These are phyloP conservation scores for Aphrophora alni DNA, from an alignment of 2,888 invertebrate species.

Conservation along the genomic window DNA sequence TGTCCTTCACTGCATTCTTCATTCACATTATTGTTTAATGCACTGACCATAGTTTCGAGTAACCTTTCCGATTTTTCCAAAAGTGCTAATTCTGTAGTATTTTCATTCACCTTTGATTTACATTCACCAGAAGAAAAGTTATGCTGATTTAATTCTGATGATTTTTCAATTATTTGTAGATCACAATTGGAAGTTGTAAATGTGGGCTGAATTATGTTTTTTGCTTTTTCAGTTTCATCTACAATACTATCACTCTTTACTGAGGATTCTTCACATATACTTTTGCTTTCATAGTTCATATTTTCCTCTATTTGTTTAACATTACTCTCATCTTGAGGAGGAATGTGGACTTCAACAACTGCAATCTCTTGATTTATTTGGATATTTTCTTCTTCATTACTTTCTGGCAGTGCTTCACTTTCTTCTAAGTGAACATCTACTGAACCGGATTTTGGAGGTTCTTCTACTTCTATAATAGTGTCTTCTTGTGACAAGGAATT, in stretches of 20 bases:
- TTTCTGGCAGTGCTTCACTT: background rate
- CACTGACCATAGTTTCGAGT: background rate
- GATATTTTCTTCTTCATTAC: background rate
- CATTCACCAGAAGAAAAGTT: background rate
- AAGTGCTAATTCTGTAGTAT: background rate
- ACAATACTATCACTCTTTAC: background rate
- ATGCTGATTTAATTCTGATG: background rate
- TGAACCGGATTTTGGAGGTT: background rate
- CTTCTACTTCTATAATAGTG: constrained; percentile 35
- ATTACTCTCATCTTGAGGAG: background rate
- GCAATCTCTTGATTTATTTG: background rate
- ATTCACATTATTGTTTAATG: background rate
- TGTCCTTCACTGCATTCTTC: background rate
- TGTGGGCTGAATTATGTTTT: background rate
- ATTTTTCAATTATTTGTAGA: background rate
- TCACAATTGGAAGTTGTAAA: background rate
- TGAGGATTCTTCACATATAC: background rate
- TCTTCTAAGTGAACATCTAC: background rate
- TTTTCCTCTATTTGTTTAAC: background rate
- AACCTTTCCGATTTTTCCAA: background rate
- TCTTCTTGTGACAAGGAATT: constrained; percentile 36
- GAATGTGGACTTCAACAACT: constrained; percentile 14
- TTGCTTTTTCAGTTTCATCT: background rate
- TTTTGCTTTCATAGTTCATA: background rate
- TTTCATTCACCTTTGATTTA: background rate